Base-by-base conservation (phyloP, 2,113 vertebrate genomes). In the Romanogobio albipinnatus region DNA sequence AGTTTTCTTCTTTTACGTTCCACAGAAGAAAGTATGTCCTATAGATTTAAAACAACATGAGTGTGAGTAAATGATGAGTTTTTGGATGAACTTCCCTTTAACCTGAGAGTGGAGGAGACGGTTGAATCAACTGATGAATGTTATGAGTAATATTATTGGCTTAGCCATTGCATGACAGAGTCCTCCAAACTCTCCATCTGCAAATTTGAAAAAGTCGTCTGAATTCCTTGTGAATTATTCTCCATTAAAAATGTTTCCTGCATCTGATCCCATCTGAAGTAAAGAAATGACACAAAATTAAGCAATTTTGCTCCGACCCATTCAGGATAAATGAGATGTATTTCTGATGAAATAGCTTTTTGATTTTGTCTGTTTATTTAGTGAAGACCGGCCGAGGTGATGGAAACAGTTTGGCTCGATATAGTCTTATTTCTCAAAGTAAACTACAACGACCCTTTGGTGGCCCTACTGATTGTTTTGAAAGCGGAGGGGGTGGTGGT, bases 381-480 rank as follows among this genome's bases (percentile, higher is more conserved):
- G 61, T 68, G 24, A 81, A 49, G 15, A 51, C 39, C 10, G 15
- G 33, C 39, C 10, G 11, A 45, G 19, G 14, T 68, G 61, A 68
- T 33, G 61, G 61, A 81, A 81, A 68, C 26, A 51, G 8, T 66
- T 66, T 61, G 39, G 36, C 58, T 62, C 7, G 36, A 59, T 45
- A 79, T 56, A 78, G 56, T 59, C 36, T 56, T 78, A 58, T 59
- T 80, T 47, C 77, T 62, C 58, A 49, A 36, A 61, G 64, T 81
- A 70, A 81, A 84, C 86, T 66, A 49, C 26, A 66, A 68, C 47
- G 84, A 51, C 81, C 80, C 66, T 58, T 61, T 62, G 58, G 62
- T 81, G 47, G 75, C 84, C 47, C 29, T 73, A 74, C 26, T 64
- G 76, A 58, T 86, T 71, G 81, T 76, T 88, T 86, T 73, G 11